These are phyloP conservation scores for Fregetta grallaria DNA, from an alignment of 2,113 vertebrate species.

Conservation along the genomic window DNA sequence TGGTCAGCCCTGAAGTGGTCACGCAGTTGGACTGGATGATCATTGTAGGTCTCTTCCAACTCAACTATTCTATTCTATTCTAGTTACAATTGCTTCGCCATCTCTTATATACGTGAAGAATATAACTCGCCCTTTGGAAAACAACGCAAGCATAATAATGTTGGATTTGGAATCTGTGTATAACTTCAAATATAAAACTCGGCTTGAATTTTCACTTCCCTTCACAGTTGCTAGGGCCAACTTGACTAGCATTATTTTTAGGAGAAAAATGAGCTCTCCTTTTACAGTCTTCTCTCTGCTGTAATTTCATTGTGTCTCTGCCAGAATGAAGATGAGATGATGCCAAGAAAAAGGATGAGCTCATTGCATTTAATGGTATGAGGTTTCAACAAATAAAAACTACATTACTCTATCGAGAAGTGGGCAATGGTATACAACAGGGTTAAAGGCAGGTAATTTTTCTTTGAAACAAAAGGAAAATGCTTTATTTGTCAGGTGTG, in stretches of 20 bases:
- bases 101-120: neutral
- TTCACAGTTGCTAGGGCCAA: neutral
- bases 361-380: slow-evolving; percentile 29
- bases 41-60: neutral
- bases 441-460: neutral
- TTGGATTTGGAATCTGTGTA: neutral
- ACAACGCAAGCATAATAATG: neutral
- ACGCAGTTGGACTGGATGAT: neutral
- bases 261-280: slow-evolving; percentile 67
- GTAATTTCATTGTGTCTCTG: slow-evolving; percentile 52
- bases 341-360: slow-evolving; percentile 68
- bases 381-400: slow-evolving; percentile 58
- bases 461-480: neutral
- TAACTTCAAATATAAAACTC: slow-evolving; percentile 1
- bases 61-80: neutral
- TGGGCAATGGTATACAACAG: neutral
- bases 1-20: neutral
- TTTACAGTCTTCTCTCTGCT: slow-evolving; percentile 59
- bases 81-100: neutral
- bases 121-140: neutral
- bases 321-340: slow-evolving; percentile 33
- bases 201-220: slow-evolving; percentile 9
- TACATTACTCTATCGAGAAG: neutral
- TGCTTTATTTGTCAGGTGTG: neutral
- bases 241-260: slow-evolving; percentile 64